These are phyloP conservation scores for Cydia pomonella DNA, from an alignment of 1,140 invertebrate species.

Conservation along the genomic window DNA sequence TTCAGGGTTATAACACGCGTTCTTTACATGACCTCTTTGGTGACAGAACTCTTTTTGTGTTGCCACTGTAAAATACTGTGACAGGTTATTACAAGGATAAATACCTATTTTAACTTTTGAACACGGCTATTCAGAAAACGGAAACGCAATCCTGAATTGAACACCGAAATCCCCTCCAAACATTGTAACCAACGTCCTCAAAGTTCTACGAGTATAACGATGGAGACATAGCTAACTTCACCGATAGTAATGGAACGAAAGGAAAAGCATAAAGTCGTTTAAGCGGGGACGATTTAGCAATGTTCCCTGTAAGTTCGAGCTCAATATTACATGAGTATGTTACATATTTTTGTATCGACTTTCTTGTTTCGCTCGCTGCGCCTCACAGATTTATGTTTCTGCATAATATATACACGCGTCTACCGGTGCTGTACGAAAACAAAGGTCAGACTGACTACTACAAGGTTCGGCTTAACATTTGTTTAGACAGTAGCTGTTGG, in stretches of 20 bases:
- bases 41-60: no score
- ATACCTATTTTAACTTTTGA: no score
- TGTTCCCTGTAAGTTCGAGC: conserved; percentile 37
- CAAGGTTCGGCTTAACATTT: conserved; percentile 14
- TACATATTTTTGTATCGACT: conserved; percentile 35
- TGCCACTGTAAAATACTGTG: no score
- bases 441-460: conserved; percentile 11
- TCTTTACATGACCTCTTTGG: no score
- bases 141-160: neutral
- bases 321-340: conserved; percentile 43
- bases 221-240: neutral
- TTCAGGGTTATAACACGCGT: no score
- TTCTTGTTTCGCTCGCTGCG: conserved; percentile 30
- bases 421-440: neutral
- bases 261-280: conserved; percentile 18
- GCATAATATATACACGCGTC: conserved; percentile 28
- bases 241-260: conserved; percentile 1
- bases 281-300: conserved; percentile 36
- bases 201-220: neutral
- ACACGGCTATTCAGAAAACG: neutral
- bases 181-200: neutral
- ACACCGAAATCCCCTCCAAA: conserved; percentile 1
- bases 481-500: neutral
- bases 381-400: conserved; percentile 24
- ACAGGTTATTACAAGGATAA: no score